These are phyloP conservation scores for Helleia helle DNA, from an alignment of 2,888 invertebrate species.

Conservation along the genomic window DNA sequence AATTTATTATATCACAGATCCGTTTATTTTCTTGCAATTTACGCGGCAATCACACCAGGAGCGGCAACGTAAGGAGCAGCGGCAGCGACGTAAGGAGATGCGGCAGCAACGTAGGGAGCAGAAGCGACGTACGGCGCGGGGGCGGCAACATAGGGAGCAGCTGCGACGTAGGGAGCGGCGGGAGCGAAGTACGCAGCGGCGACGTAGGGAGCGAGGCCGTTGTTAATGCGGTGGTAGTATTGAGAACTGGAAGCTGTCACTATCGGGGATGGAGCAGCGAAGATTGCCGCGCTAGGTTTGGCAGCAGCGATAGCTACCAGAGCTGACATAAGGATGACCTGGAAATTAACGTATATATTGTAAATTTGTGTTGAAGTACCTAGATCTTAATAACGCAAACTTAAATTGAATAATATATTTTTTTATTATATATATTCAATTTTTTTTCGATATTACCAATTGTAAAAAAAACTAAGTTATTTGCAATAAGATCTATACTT, in stretches of 20 bases:
- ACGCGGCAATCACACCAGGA: constrained; percentile 22
- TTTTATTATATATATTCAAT: too few relatives aligned
- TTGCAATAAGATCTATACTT: constrained; percentile 32
- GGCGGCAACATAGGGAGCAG: constrained; percentile 35
- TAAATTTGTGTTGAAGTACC: background rate
- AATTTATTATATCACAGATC: background rate
- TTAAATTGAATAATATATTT: too few relatives aligned
- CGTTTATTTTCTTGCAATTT: constrained; percentile 15
- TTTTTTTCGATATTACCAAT: too few relatives aligned
- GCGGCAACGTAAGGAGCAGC: constrained; percentile 23
- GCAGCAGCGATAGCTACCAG: constrained; percentile 44
- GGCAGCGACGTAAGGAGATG: constrained; percentile 26
- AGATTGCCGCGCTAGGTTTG: constrained; percentile 40
- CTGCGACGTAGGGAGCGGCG: constrained; percentile 32
- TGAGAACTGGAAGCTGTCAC: constrained; percentile 80
- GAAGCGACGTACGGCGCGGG: constrained; percentile 30
- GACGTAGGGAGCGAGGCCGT: constrained; percentile 58
- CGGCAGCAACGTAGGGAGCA: constrained; percentile 31
- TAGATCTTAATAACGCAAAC: too few relatives aligned
- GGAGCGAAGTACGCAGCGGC: constrained; percentile 48
- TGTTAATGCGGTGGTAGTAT: constrained; percentile 78
- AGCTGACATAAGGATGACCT: background rate
- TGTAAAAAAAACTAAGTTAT: too few relatives aligned
- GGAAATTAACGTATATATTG: background rate
- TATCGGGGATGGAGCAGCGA: constrained; percentile 60